Evolutionary conservation across 2,113 vertebrate genomes (phyloP).

Genomic region (Xiphophorus hellerii): DNA sequence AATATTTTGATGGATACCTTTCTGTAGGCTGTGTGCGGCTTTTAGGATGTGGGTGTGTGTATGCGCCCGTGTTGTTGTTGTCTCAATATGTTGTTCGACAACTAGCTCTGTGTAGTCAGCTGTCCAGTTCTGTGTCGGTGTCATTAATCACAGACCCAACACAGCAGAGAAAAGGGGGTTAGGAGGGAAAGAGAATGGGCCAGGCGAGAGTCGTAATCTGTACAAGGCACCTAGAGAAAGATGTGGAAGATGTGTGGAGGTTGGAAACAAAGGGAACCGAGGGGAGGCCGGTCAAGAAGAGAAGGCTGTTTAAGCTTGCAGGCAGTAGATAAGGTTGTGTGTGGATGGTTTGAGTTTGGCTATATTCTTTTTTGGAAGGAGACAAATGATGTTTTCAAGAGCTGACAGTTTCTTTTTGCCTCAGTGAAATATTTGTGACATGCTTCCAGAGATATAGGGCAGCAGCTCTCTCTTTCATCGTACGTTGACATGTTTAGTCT

Average conservation of each 20-base stretch:
- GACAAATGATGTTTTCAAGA: background rate
- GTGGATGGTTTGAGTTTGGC: background rate
- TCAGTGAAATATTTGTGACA: background rate
- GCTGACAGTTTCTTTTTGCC: conserved; percentile 3
- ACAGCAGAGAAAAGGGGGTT: conserved; percentile 39
- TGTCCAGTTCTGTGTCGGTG: conserved; percentile 64
- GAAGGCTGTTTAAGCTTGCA: background rate
- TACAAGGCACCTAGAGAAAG: conserved; percentile 39
- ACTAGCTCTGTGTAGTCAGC: conserved; percentile 70
- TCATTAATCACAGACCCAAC: conserved; percentile 77
- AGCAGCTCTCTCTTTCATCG: background rate
- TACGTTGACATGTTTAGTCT: background rate
- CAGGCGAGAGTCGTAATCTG: conserved; percentile 57
- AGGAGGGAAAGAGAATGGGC: conserved; percentile 24
- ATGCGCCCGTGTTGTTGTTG: conserved; percentile 21
- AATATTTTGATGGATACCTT: conserved; percentile 40
- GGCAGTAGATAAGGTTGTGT: conserved; percentile 1
- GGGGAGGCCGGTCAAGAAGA: background rate
- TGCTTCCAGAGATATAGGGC: background rate
- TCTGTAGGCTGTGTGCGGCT: conserved; percentile 41
- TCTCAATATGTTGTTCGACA: conserved; percentile 73
- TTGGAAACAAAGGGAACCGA: conserved; percentile 28
- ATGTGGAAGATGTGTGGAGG: conserved; percentile 37
- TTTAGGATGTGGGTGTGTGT: conserved; percentile 5
- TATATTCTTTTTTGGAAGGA: background rate